Percentiles rank a stretch among this genome's conserved stretches.
Evolutionary conservation across 2,888 invertebrate genomes (phyloP).

Genomic region (Argyra leucocephala): DNA sequence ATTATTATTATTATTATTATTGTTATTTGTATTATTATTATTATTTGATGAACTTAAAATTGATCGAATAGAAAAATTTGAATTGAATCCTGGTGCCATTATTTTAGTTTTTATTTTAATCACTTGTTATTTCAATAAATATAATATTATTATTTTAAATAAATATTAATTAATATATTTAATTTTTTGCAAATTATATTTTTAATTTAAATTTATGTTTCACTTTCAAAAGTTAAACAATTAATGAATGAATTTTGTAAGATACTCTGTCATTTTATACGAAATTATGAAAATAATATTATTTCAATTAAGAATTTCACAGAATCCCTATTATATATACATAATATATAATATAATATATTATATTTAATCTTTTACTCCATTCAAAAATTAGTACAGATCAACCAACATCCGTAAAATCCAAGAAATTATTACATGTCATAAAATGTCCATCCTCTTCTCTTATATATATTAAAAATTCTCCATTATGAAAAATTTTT

Average conservation of each 20-base stretch:
- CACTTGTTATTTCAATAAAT: not conserved
- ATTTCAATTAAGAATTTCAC: no score
- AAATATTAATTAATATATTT: not conserved
- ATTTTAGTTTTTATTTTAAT: not conserved
- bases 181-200: no score
- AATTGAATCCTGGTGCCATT: conserved; percentile 37
- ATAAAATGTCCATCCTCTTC: no score
- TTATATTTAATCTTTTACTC: not conserved
- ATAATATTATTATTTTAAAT: not conserved
- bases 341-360: no score
- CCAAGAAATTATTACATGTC: no score
- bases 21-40: not conserved
- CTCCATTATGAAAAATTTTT: no score
- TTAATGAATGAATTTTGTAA: not conserved
- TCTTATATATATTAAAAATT: no score
- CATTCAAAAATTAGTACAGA: not conserved
- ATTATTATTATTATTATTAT: not conserved
- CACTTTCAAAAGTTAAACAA: not conserved
- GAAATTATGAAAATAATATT: not conserved
- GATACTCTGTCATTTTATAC: not conserved
- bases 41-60: conserved; percentile 22
- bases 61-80: conserved; percentile 33
- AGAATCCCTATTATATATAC: no score
- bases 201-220: not conserved
- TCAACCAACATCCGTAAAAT: not conserved